phyloP scores from a whole-genome alignment of 2,888 invertebrate species.

The Eucera pruinosa region DNA sequence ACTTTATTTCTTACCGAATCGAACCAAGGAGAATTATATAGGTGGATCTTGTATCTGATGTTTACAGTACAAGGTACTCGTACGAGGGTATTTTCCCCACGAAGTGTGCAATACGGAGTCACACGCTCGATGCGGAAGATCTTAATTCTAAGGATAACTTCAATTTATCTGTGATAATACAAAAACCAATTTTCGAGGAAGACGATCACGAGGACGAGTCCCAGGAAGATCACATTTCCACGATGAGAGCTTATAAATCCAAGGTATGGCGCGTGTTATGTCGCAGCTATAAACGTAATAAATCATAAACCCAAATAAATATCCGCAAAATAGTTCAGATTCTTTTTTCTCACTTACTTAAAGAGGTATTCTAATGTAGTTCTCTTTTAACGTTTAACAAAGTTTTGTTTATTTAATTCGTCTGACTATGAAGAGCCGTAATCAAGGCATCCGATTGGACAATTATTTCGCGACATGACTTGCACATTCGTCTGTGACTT shows the following conservation, averaged over 20 bases:
- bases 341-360: not conserved
- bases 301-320: not conserved
- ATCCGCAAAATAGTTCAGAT: not conserved
- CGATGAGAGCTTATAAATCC: conserved; percentile 36
- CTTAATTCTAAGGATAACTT: conserved; percentile 41
- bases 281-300: not conserved
- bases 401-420: too few relatives aligned
- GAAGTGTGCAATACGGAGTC: conserved; percentile 54
- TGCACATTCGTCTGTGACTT: too few relatives aligned
- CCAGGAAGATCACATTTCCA: conserved; percentile 36
- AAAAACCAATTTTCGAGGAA: conserved; percentile 32
- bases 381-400: too few relatives aligned
- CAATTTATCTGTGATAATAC: conserved; percentile 40
- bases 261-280: conserved; percentile 45
- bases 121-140: conserved; percentile 51
- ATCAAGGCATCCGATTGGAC: too few relatives aligned
- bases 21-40: not conserved
- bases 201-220: conserved; percentile 16
- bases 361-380: too few relatives aligned
- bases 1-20: too few relatives aligned
- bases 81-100: conserved; percentile 64
- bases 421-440: too few relatives aligned
- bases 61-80: conserved; percentile 63
- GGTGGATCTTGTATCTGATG: not conserved
- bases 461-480: too few relatives aligned